phyloP scores from a whole-genome alignment of 1,140 invertebrate genomes.

The Arion vulgaris region DNA sequence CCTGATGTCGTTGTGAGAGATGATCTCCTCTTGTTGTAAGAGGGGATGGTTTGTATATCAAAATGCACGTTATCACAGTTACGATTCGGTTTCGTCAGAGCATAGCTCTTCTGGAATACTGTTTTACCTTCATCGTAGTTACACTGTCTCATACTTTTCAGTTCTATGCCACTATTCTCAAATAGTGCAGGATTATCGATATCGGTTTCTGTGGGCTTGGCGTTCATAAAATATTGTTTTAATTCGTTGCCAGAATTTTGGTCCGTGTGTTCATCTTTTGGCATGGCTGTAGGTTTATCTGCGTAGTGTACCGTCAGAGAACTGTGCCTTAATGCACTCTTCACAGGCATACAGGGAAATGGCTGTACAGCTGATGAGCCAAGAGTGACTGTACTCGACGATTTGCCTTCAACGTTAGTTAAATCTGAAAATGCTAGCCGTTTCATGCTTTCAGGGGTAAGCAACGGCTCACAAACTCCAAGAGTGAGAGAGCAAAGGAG shows the following conservation, averaged over 20 bases:
- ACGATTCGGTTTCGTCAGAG: not conserved
- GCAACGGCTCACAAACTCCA: slow-evolving; percentile 27
- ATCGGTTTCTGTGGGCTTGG: not conserved
- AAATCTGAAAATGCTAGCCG: slow-evolving; percentile 15
- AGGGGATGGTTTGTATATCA: not conserved
- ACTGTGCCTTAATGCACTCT: not conserved
- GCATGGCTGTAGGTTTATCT: not conserved
- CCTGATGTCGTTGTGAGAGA: not conserved
- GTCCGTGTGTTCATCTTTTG: not conserved
- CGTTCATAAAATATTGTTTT: not conserved
- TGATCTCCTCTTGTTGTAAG: not conserved
- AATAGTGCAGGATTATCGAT: not conserved
- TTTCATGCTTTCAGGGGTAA: slow-evolving; percentile 25
- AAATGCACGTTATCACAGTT: not conserved
- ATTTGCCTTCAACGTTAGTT: not conserved
- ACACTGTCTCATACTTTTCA: not conserved
- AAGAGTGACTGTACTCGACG: too few species aligned
- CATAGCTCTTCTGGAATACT: not conserved
- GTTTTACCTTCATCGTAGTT: not conserved
- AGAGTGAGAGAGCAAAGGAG: slow-evolving; percentile 34
- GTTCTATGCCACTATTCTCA: not conserved
- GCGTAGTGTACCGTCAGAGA: not conserved
- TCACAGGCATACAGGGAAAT: not conserved
- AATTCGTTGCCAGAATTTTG: not conserved
- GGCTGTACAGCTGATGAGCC: not conserved